Base-by-base conservation (phyloP, 2,113 vertebrate genomes). In the Heteronetta atricapilla region DNA sequence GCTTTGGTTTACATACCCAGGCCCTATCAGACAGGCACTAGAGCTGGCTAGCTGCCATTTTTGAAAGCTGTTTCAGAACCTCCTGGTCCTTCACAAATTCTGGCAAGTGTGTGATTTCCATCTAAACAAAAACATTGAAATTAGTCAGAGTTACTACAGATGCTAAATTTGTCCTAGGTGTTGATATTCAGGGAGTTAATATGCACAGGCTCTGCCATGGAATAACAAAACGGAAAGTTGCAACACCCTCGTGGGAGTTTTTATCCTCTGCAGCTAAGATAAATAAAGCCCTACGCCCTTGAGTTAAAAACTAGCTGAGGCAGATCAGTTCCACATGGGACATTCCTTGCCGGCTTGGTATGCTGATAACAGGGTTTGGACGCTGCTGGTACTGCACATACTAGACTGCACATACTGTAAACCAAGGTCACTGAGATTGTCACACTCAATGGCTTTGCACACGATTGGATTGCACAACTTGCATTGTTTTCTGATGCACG, bases 141-240 rank as follows among this genome's bases (percentile, higher is more conserved):
- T 80, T 50, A 74, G 36, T 52, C 75, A 69, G 34, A 59, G 70
- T 70, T 70, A 55, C 29, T 77, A 44, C 11, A 16, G 68, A 80
- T 80, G 84, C 82, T 83, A 91, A 88, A 77, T 80, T 67, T 91
- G 67, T 80, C 46, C 52, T 73, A 77, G n/a, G n/a, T 63, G 36
- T 56, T 13, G 3, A 52, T 77, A 63, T 15, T 81, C 2, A 0
- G 55, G 46, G 77, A 52, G 34, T 83, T 88, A 66, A 48, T 89
- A 62, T 29, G 40, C 75, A 76, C 21, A 52, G 48, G 62, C 17
- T 69, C 31, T 75, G 38, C 40, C 68, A 82, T 0, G 0, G 70
- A 91, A 82, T 81, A 89, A 70, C 50, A 91, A 91, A 95, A 29
- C 56, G 56, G 40, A 62, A 77, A 86, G 75, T 8, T 83, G 50